Conservation (phyloP, 2,888 invertebrate genomes). For the Fragum fragum region DNA sequence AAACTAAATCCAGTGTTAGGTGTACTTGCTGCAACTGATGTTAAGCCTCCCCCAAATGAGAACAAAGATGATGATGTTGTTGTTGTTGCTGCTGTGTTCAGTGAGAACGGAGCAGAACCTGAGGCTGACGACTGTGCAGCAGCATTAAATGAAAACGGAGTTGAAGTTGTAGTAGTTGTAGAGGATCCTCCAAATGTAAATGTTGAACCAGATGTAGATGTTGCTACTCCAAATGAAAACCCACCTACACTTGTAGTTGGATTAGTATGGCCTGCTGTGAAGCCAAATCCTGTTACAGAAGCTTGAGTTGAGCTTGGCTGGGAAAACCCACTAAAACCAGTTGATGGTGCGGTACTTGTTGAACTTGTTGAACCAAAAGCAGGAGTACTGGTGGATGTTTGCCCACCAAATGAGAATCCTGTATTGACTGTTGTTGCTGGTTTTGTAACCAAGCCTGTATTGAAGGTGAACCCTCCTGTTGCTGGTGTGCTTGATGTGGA, state of each 20-base stretch:
- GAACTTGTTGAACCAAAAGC: slow-evolving; percentile 23
- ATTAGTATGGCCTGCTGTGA: slow-evolving; percentile 24
- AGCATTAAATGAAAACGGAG: slow-evolving; percentile 30
- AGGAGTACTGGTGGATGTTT: slow-evolving; percentile 8
- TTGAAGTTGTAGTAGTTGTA: slow-evolving; percentile 1
- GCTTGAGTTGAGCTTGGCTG: slow-evolving; percentile 4
- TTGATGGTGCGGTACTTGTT: slow-evolving; percentile 17
- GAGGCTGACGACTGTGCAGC: slow-evolving; percentile 9
- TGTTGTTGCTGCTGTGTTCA: slow-evolving; percentile 31
- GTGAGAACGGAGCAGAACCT: slow-evolving; percentile 41
- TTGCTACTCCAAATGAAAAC: slow-evolving; percentile 36
- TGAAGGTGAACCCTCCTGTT: slow-evolving; percentile 43
- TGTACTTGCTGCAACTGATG: slow-evolving; percentile 1
- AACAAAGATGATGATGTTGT: slow-evolving; percentile 26
- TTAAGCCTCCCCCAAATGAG: slow-evolving; percentile 7
- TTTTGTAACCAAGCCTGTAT: slow-evolving; percentile 11
- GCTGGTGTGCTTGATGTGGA: slow-evolving; percentile 30
- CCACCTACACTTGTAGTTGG: slow-evolving; percentile 11
- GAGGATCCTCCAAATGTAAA: slow-evolving; percentile 28
- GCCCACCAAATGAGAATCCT: slow-evolving; percentile 42
- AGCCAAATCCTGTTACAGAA: slow-evolving; percentile 28
- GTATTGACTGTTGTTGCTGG: slow-evolving; percentile 27
- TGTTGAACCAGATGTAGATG: background rate
- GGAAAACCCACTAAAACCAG: slow-evolving; percentile 26
- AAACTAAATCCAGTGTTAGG: slow-evolving; percentile 38